Conservation (phyloP, 2,113 vertebrate genomes). For the Anhinga rufa region DNA sequence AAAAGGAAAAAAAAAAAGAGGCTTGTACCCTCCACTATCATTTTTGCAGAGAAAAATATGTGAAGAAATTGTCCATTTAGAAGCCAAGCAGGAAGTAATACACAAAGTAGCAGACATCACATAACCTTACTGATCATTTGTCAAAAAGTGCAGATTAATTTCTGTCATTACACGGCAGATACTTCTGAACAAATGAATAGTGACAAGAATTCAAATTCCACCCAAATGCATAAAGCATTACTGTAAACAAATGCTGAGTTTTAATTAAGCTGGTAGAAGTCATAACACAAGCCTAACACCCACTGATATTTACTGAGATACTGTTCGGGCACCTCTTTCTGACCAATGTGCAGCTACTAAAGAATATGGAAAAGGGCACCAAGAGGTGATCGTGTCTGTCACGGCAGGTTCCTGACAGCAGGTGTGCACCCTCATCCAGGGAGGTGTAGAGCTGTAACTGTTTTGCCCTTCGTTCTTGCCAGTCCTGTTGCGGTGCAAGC, state of each 20-base stretch:
- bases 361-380: background rate
- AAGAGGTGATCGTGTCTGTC: too few species aligned
- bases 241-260: background rate
- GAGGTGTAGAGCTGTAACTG: background rate
- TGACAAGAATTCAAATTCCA: background rate
- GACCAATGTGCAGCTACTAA: background rate
- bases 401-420: too few species aligned
- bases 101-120: background rate
- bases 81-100: background rate
- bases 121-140: background rate
- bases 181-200: background rate
- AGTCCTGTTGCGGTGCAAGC: background rate
- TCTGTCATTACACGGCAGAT: background rate
- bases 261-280: background rate
- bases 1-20: background rate
- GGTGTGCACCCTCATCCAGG: background rate
- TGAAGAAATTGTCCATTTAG: background rate
- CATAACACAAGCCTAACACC: background rate
- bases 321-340: background rate
- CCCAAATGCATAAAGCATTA: background rate
- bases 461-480: background rate
- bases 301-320: background rate
- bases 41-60: background rate
- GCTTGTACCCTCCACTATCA: background rate
- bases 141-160: background rate